A percentile compares a stretch with the other conserved stretches of the same genome.
Evolutionary conservation across 2,797 vertebrate genomes (phyloP).

Genomic region (Sebastes kiyomatsui): DNA sequence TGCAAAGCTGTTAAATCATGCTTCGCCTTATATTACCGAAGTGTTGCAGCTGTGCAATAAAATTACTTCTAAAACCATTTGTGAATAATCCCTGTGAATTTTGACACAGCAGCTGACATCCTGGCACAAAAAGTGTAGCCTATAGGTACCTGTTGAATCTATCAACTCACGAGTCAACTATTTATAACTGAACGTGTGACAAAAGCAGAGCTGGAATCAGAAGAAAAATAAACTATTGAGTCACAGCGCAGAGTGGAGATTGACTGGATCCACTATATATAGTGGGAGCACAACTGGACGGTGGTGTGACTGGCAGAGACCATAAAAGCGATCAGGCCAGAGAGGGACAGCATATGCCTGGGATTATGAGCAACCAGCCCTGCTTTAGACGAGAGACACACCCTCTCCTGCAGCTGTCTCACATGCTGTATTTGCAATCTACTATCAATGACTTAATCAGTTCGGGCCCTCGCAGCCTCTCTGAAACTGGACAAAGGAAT

Average conservation of each 20-base stretch:
- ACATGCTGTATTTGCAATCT: conserved; percentile 76
- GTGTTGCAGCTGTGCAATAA: background rate
- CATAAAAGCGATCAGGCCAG: conserved; percentile 81
- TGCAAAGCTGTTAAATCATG: background rate
- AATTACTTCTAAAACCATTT: conserved; percentile 33
- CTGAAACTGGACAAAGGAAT: conserved; percentile 7
- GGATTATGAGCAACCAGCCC: conserved; percentile 83
- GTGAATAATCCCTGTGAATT: conserved; percentile 42
- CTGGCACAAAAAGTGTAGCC: background rate
- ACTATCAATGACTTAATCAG: conserved; percentile 83
- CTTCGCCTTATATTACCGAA: background rate
- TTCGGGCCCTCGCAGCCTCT: conserved; percentile 47
- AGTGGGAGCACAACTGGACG: conserved; percentile 82
- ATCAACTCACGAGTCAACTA: conserved; percentile 21
- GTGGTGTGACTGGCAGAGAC: conserved; percentile 79
- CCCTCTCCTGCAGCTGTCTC: conserved; percentile 83
- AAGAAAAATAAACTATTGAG: conserved; percentile 76
- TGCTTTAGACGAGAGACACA: conserved; percentile 78
- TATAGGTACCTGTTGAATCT: conserved; percentile 31
- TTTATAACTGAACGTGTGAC: conserved; percentile 49
- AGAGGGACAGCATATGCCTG: conserved; percentile 83
- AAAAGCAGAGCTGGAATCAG: conserved; percentile 52
- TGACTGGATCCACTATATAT: conserved; percentile 81
- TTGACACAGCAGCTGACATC: conserved; percentile 22
- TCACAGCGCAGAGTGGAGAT: conserved; percentile 69